Base-by-base conservation (phyloP, 2,888 invertebrate species). In the Zygogramma bicolorata region DNA sequence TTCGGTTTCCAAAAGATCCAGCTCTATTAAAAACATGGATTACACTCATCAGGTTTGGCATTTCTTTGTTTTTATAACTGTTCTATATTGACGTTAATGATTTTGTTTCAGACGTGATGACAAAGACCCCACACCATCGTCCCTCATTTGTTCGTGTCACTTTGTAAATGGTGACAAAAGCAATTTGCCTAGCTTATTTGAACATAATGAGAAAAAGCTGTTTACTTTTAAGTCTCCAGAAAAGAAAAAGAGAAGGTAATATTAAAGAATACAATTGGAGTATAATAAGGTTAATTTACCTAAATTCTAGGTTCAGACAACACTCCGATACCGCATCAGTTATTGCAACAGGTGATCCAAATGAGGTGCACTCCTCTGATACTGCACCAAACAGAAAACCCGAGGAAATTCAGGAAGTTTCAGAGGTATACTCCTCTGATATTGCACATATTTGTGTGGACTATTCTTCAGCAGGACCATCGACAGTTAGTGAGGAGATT, bases 1-100 rank as follows among this genome's bases (percentile, higher is more conserved):
- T 59, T 59, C 29, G 18, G 59, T 59, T 59, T 29, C 29, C 29
- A 20, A 6, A 58, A 27, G 58, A 58, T 58, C 58, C 22, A 27
- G 58, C 4, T 58, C 4, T 25, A 58, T 13, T 20, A 27, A 58
- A 3, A n/a, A 58, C n/a, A 22, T 58, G 58, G 58, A 58, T 58
- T 29, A 29, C 29, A 29, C 40, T 40, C 42, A 42, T 13, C 42
- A 13, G 42, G 42, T 42, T 42, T 42, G 42, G 1, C 5, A 42
- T 42, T 42, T 42, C 42, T 42, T 42, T 42, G 42, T 42, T 42
- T 42, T 15, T 13, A 42, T 42, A 42, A 42, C 42, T 42, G 42
- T 42, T 42, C 5, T 42, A 42, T 42, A 42, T 42, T 42, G 42
- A 42, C 15, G 15, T 42, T 42, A 13, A 42, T 42, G 42, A 15